Base-by-base conservation (phyloP, 2,888 invertebrate species). In the Bembecia ichneumoniformis region DNA sequence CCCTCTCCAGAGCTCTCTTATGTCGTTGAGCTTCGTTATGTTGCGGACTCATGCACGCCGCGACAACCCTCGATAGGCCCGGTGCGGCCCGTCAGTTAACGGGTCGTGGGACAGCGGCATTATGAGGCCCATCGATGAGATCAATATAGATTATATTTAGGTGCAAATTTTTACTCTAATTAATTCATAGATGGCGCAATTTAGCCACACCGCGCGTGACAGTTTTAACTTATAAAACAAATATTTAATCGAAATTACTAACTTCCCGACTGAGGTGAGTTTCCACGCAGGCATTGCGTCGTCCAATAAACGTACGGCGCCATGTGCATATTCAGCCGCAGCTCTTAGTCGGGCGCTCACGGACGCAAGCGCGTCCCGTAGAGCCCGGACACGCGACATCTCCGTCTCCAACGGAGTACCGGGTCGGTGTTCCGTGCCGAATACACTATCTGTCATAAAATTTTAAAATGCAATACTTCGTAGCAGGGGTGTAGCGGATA, bases 241-340 rank as follows among this genome's bases (percentile, higher is more conserved):
- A 5, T 20, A 20, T 20, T 20, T 20, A 20, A 4, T 43, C 17
- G 7, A 47, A 13, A 11, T 28, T 5, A 68, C 79, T 66, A 46
- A 87, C 88, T 79, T 87, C 56, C 82, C 82, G 40, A 83, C 73
- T 3, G 77, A 68, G 1, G 78, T 74, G 3, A 87, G 68, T 58
- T 83, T 86, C 87, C 87, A 87, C 0, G 81, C 77, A 0, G 82
- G 81, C 48, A 84, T 57, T 0, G 82, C 84, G 16, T 81, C 80
- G 28, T 84, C 83, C 17, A 84, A 47, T 17, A 75, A 52, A 2
- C 77, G 63, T 2, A 76, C 66, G 0, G 86, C 82, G 0, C 66
- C 64, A 40, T 82, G 82, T 11, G 80, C 78, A 51, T 82, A 80
- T 28, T 78, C 80, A 0, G 79, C 81, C 0, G 87, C 82, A 0